A percentile compares a stretch with the other conserved stretches of the same genome.
Conservation (phyloP, 2,888 invertebrate genomes). For the Candidula unifasciata region DNA sequence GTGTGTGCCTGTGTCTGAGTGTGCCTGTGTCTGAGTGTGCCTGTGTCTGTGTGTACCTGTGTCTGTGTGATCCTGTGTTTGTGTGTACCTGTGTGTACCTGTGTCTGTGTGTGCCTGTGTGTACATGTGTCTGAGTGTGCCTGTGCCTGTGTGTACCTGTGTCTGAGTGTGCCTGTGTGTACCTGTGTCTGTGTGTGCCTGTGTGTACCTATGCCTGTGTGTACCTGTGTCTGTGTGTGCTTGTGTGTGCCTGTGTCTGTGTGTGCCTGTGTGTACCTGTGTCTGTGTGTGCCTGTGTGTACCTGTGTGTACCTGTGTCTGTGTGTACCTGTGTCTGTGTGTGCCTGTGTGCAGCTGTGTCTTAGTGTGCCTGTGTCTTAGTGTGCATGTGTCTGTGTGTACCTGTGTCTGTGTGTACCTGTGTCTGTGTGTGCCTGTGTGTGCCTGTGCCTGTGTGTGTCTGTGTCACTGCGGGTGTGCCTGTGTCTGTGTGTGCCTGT, state of each 20-base stretch:
- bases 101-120: slow-evolving; percentile 14
- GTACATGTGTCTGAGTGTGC: slow-evolving; percentile 7
- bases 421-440: slow-evolving; percentile 27
- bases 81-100: slow-evolving; percentile 22
- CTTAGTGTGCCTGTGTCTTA: neutral
- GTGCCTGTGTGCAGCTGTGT: neutral
- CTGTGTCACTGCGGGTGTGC: slow-evolving; percentile 7
- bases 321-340: slow-evolving; percentile 10
- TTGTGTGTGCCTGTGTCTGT: slow-evolving; percentile 19
- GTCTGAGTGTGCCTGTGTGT: slow-evolving; percentile 6
- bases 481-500: neutral
- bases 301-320: neutral
- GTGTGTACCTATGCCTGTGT: slow-evolving; percentile 5
- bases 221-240: slow-evolving; percentile 13
- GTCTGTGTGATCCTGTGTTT: slow-evolving; percentile 18
- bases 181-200: slow-evolving; percentile 9
- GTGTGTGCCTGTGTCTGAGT: neutral
- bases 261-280: slow-evolving; percentile 22
- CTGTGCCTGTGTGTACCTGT: neutral
- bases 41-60: slow-evolving; percentile 25
- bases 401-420: slow-evolving; percentile 17
- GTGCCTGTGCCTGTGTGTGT: slow-evolving; percentile 17
- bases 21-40: neutral
- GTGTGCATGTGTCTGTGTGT: slow-evolving; percentile 28
- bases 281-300: neutral